A percentile compares a stretch with the other conserved stretches of the same genome.
phyloP scores from a whole-genome alignment of 2,888 invertebrate genomes.

The Apantesis nais region DNA sequence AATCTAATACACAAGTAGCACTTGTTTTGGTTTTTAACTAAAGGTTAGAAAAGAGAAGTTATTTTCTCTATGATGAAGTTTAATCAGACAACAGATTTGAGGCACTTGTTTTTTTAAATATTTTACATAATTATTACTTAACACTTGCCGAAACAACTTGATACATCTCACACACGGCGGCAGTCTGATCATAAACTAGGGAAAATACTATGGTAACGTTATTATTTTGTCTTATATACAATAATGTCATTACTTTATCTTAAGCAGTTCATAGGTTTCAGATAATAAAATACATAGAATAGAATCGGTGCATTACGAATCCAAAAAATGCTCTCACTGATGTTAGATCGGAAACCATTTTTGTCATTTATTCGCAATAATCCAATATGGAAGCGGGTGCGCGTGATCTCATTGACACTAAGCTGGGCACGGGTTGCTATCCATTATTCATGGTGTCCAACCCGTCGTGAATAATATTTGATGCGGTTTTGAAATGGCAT shows the following conservation, averaged over 20 bases:
- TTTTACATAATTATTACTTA: no score
- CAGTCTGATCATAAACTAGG: no score
- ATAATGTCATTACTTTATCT: not conserved
- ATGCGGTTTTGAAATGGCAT: conserved; percentile 58
- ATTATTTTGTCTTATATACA: not conserved
- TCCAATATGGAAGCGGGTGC: conserved; percentile 74
- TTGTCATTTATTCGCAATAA: conserved; percentile 80
- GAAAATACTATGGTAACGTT: no score
- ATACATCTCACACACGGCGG: no score
- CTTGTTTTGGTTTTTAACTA: no score
- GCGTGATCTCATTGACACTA: conserved; percentile 82
- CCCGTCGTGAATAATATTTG: conserved; percentile 67
- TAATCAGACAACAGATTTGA: no score
- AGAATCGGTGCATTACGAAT: conserved; percentile 26
- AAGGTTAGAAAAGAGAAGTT: no score
- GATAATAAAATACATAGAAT: not conserved
- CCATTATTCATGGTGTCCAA: conserved; percentile 78
- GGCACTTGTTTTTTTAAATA: no score
- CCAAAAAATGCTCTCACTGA: conserved; percentile 28
- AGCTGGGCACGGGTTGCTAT: conserved; percentile 69
- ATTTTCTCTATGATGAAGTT: no score
- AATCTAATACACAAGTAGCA: no score
- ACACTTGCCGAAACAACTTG: no score
- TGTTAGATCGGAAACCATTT: conserved; percentile 66
- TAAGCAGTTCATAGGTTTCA: not conserved